Evolutionary conservation across 2,888 invertebrate genomes (phyloP), one percentile per base, ranked within the genome.

Genomic region (Drosophila ustulata): DNA sequence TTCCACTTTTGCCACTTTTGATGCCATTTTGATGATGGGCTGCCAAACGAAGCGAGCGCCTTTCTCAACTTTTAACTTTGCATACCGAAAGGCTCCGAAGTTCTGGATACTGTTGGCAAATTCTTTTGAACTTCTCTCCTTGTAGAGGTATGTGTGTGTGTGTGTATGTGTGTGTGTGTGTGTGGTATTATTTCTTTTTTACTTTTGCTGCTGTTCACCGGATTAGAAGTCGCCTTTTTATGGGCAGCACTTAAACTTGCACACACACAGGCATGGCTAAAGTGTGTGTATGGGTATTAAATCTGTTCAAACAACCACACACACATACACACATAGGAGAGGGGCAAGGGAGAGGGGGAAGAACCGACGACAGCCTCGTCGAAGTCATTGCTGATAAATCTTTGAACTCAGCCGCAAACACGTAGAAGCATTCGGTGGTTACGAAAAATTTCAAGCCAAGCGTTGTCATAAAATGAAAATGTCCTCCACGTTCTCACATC

Each of bases 401-500:
- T 86, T 86, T 86, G 85, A 86, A 86, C 89, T 88, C 85, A 82
- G 80, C 85, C 85, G 78, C 85, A 88, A 86, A 86, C 85, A 86
- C 85, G 87, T 86, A 86, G 87, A 74, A 87, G 87, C 87, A 87
- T 86, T 86, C 89, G 84, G 80, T 75, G 87, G 85, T 87, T 88
- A 82, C 78, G 80, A 49, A 72, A 58, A 81, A 75, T 71, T 74
- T 78, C 59, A 53, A 78, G 69, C 75, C 78, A 80, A 81, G 76
- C 88, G 88, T 72, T 85, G 88, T 85, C 88, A 88, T 85, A 85
- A 85, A 85, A 85, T 85, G 87, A 85, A 88, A 85, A 88, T 88
- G 88, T 88, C 79, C 87, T 79, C 74, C 84, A 87, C 88, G 85
- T 79, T 75, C 75, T 78, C 75, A 80, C 88, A 82, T 87, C 79